Base-by-base conservation (phyloP, 2,888 invertebrate genomes). In the Andricus quercusramuli region DNA sequence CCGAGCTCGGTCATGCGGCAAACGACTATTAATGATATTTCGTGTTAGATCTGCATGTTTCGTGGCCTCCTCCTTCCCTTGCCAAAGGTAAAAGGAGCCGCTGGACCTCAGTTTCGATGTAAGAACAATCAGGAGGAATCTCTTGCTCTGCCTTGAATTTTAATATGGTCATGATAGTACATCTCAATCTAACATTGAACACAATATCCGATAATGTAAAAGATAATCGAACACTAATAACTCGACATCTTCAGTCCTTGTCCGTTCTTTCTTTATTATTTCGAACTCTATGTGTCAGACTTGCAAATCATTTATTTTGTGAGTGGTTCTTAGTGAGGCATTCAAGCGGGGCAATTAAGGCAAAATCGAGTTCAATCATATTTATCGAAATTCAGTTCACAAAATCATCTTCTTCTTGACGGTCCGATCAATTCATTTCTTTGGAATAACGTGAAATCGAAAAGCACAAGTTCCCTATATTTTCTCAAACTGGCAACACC, bases 21-120 rank as follows among this genome's bases (percentile, higher is more conserved):
- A 92, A 92, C 92, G 90, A 91, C 91, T 91, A 92, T 92, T 91
- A 92, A 92, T 91, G 88, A 91, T 90, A 90, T 90, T 91, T 89
- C 90, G 87, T 89, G 90, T 89, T 85, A 89, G 91, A 91, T 91
- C 90, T 90, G 92, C 91, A 91, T 90, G 90, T 90, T 87, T 82
- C 78, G 78, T 41, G 65, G 68, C n/a, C 80, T 85, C 79, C 82
- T 79, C 51, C 70, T 51, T 70, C 51, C 47, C n/a, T 74, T 20
- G 1, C n/a, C 51, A 15, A 32, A n/a, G 80, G 68, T 83, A 88
- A 88, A 88, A 85, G 88, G 83, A 80, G 86, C 88, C 89, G 87
- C 84, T 82, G 47, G 65, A 74, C 56, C 65, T 64, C 70, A 44
- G 22, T 3, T 68, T 47, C 44, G 68, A 68, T 68, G 47, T 47